phyloP scores from a whole-genome alignment of 2,113 vertebrate species.

The Microcebus murinus region DNA sequence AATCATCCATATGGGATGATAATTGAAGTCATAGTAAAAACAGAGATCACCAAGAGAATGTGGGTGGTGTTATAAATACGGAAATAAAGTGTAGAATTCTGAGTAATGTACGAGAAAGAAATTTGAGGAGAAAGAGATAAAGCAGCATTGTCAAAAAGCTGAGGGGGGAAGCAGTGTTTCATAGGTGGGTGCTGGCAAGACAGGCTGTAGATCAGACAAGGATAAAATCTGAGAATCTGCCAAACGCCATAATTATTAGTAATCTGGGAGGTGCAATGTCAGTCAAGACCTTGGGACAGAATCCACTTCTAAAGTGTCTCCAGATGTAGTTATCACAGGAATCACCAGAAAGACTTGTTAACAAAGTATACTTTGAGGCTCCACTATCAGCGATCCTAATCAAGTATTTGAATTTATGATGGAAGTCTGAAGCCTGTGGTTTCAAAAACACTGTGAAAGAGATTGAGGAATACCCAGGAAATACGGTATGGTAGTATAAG shows the following conservation, averaged over 20 bases:
- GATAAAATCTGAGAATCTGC: background rate
- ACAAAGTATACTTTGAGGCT: background rate
- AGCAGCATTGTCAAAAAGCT: background rate
- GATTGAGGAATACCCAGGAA: background rate
- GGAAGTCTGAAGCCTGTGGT: background rate
- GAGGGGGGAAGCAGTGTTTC: accelerated
- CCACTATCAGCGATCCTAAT: background rate
- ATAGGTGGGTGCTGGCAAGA: background rate
- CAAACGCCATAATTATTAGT: background rate
- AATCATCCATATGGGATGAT: background rate
- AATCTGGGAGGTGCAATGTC: background rate
- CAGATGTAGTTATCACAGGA: background rate
- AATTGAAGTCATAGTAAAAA: background rate
- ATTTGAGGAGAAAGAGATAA: background rate
- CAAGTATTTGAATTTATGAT: background rate
- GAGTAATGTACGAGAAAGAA: background rate
- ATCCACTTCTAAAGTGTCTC: background rate
- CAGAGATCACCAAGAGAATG: background rate
- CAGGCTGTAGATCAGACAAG: background rate
- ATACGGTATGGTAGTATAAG: background rate
- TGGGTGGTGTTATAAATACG: background rate
- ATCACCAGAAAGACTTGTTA: background rate
- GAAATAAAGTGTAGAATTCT: background rate
- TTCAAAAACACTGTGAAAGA: background rate
- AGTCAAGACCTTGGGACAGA: background rate